Percentiles rank a stretch among this genome's conserved stretches.
phyloP scores from a whole-genome alignment of 2,888 invertebrate genomes.

The Margaritifera margaritifera region DNA sequence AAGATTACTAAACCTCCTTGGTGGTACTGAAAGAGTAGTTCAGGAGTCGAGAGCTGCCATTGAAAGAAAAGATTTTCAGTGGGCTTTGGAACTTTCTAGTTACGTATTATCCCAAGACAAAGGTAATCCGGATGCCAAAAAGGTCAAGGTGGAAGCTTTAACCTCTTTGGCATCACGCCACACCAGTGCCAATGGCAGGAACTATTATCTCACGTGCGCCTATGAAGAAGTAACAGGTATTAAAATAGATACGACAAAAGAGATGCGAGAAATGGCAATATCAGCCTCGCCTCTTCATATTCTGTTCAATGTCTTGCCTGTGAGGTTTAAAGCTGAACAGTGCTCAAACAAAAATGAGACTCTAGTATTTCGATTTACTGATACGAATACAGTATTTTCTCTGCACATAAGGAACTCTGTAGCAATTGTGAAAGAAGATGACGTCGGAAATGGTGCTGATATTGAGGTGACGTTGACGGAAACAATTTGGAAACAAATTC shows the following conservation, averaged over 20 bases:
- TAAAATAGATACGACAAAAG: slow-evolving; percentile 10
- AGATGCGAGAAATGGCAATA: slow-evolving; percentile 17
- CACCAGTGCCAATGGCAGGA: slow-evolving; percentile 55
- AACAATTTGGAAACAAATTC: slow-evolving; percentile 41
- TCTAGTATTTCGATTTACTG: slow-evolving; percentile 24
- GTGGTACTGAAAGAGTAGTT: slow-evolving; percentile 33
- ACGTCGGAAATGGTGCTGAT: slow-evolving; percentile 24
- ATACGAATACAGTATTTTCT: slow-evolving; percentile 31
- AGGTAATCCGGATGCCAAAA: slow-evolving; percentile 35
- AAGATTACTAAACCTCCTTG: slow-evolving; percentile 47
- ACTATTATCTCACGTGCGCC: slow-evolving; percentile 60
- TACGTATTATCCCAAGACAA: slow-evolving; percentile 35
- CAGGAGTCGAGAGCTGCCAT: slow-evolving; percentile 44
- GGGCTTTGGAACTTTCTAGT: slow-evolving; percentile 58
- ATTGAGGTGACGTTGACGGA: slow-evolving; percentile 39
- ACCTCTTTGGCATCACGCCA: slow-evolving; percentile 47
- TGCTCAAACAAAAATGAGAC: slow-evolving; percentile 32
- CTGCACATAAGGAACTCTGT: slow-evolving; percentile 53
- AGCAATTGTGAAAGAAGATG: slow-evolving; percentile 28
- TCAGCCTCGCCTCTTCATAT: slow-evolving; percentile 29
- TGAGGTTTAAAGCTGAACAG: slow-evolving; percentile 40
- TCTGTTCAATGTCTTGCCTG: slow-evolving; percentile 40
- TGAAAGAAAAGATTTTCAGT: slow-evolving; percentile 50
- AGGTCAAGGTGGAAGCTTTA: slow-evolving; percentile 48
- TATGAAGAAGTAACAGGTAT: slow-evolving; percentile 48